Percentiles rank a stretch among this genome's conserved stretches.
Evolutionary conservation across 2,797 vertebrate genomes (phyloP).

Genomic region (Allobates femoralis): DNA sequence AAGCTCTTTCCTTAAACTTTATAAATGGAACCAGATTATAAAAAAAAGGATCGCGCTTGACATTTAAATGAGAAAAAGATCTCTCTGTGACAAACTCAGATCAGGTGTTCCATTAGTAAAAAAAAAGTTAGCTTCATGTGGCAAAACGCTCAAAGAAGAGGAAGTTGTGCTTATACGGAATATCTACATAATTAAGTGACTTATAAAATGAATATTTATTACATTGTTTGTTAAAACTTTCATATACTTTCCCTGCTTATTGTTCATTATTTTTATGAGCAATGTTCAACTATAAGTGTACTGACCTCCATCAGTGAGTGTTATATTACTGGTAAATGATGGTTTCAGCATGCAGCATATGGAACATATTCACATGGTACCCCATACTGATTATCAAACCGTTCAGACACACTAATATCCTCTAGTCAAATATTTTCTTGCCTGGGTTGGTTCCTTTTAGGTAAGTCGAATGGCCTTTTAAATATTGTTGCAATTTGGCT

Average conservation of each 20-base stretch:
- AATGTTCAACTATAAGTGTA: conserved; percentile 41
- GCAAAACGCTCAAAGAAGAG: conserved; percentile 21
- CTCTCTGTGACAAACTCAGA: conserved; percentile 53
- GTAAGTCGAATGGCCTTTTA: conserved; percentile 45
- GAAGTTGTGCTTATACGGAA: conserved; percentile 10
- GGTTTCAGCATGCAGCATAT: conserved; percentile 58
- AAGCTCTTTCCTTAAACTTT: conserved; percentile 12
- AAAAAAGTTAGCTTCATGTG: conserved; percentile 9
- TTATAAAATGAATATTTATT: conserved; percentile 50
- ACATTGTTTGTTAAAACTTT: conserved; percentile 35
- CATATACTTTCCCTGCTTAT: conserved; percentile 41
- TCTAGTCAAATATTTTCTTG: conserved; percentile 51
- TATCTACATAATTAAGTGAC: conserved; percentile 47
- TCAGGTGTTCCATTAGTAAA: conserved; percentile 56
- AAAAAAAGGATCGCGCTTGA: not conserved
- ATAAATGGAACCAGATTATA: conserved; percentile 46
- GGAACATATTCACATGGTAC: conserved; percentile 59
- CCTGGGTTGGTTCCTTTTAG: conserved; percentile 50
- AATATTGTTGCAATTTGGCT: conserved; percentile 43
- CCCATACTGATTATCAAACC: conserved; percentile 61
- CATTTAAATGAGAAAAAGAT: conserved; percentile 18
- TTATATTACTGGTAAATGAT: conserved; percentile 62
- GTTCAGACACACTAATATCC: conserved; percentile 39
- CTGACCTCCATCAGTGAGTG: conserved; percentile 57
- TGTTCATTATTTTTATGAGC: conserved; percentile 55